Percentiles rank a stretch among this genome's conserved stretches.
These are phyloP conservation scores for Spea bombifrons DNA, from an alignment of 2,113 vertebrate species.

Conservation along the genomic window DNA sequence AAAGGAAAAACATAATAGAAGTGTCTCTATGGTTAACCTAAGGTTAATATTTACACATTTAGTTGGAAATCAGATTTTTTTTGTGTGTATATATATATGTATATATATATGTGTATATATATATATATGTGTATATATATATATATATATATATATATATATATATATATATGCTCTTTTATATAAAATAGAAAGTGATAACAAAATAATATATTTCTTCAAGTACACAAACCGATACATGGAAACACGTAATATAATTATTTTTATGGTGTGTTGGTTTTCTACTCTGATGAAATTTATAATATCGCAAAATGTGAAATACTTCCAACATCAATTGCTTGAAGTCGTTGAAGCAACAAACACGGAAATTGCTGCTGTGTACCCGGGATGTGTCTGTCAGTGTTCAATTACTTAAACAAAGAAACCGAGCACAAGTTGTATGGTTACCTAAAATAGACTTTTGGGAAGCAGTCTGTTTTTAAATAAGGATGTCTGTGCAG, in stretches of 20 bases:
- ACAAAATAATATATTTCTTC: too few species aligned
- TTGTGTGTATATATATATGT: too few species aligned
- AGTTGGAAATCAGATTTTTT: too few species aligned
- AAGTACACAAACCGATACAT: too few species aligned
- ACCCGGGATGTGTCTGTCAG: neutral
- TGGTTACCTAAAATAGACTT: neutral
- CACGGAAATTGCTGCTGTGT: neutral
- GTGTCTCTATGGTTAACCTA: too few species aligned
- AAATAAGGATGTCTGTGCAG: constrained; percentile 7
- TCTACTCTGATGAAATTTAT: neutral
- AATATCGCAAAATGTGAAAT: neutral
- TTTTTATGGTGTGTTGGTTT: neutral
- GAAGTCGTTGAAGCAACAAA: neutral
- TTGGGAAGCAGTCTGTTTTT: constrained; percentile 3
- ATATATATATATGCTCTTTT: neutral
- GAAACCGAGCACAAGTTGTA: neutral
- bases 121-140: too few species aligned
- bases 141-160: too few species aligned
- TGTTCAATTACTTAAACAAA: neutral
- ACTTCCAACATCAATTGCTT: neutral
- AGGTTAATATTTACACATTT: too few species aligned
- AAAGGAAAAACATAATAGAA: too few species aligned
- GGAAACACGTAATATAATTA: neutral
- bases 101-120: too few species aligned
- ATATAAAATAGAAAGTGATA: too few species aligned